phyloP scores from a whole-genome alignment of 2,113 vertebrate species.

The Dissostichus mawsoni region DNA sequence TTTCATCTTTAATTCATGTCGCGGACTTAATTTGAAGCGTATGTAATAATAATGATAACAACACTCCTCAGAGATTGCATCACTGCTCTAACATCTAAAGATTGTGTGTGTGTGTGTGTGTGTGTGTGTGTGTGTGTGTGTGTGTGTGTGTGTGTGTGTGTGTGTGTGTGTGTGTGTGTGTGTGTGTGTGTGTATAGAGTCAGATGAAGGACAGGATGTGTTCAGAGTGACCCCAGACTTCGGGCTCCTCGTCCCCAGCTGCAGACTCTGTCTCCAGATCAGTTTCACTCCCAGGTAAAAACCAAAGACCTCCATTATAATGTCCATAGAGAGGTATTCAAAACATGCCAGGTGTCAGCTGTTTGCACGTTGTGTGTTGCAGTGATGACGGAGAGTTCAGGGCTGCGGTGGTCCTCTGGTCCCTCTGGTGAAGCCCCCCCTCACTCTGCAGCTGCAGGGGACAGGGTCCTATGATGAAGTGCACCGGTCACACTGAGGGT shows the following conservation, averaged over 20 bases:
- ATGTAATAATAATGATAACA: too few relatives aligned
- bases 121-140: too few relatives aligned
- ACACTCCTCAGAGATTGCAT: too few relatives aligned
- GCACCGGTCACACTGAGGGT: not conserved
- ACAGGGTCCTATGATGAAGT: conserved; percentile 81
- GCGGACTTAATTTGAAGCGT: too few relatives aligned
- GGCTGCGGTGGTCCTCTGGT: conserved; percentile 79
- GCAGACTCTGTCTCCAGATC: conserved; percentile 83
- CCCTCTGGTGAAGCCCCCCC: conserved; percentile 85
- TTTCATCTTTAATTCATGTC: too few relatives aligned
- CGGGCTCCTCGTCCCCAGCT: conserved; percentile 68
- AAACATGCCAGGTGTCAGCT: not conserved
- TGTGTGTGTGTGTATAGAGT: conserved; percentile 50
- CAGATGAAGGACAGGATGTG: conserved; percentile 45
- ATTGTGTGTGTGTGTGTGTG: too few relatives aligned
- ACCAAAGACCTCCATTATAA: too few relatives aligned
- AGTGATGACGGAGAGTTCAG: conserved; percentile 83
- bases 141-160: not conserved
- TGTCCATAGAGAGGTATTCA: not conserved
- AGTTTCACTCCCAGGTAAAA: conserved; percentile 90
- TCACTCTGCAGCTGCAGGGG: conserved; percentile 84
- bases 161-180: conserved; percentile 20
- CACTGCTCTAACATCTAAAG: too few relatives aligned
- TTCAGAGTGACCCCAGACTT: conserved; percentile 85
- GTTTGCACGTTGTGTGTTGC: conserved; percentile 18